These are phyloP conservation scores for Leptinotarsa tumamoca DNA, from an alignment of 2,888 invertebrate species.

Conservation along the genomic window DNA sequence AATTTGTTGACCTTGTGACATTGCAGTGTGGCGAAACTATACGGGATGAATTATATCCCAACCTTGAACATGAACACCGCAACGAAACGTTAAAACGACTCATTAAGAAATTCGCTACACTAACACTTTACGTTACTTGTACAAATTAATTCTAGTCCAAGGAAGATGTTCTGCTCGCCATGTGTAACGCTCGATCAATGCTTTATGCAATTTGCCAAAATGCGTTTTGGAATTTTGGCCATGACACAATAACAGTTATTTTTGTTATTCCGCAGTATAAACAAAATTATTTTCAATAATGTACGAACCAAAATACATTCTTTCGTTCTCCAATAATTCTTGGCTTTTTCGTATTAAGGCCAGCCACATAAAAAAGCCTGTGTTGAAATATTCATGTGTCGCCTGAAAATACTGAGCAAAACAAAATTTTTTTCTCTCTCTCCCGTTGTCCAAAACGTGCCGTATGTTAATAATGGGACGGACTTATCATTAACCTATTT, in stretches of 20 bases:
- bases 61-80: neutral
- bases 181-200: slow-evolving; percentile 30
- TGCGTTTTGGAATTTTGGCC: slow-evolving; percentile 24
- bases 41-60: neutral
- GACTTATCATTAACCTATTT: too few relatives aligned
- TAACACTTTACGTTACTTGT: neutral
- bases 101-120: neutral
- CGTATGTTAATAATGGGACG: too few relatives aligned
- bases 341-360: neutral
- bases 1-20: too few relatives aligned
- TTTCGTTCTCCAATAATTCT: neutral
- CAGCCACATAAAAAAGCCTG: neutral
- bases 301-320: neutral
- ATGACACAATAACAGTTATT: slow-evolving; percentile 32
- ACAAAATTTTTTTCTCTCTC: neutral
- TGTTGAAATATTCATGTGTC: slow-evolving; percentile 9
- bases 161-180: slow-evolving; percentile 16
- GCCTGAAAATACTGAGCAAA: neutral
- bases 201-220: slow-evolving; percentile 30
- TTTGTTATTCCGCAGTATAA: slow-evolving; percentile 10
- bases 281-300: slow-evolving; percentile 19
- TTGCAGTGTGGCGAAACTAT: too few relatives aligned
- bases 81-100: neutral
- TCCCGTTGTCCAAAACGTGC: too few relatives aligned
- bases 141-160: neutral